Evolutionary conservation across 2,113 vertebrate genomes (phyloP).

Genomic region (Panthera leo): DNA sequence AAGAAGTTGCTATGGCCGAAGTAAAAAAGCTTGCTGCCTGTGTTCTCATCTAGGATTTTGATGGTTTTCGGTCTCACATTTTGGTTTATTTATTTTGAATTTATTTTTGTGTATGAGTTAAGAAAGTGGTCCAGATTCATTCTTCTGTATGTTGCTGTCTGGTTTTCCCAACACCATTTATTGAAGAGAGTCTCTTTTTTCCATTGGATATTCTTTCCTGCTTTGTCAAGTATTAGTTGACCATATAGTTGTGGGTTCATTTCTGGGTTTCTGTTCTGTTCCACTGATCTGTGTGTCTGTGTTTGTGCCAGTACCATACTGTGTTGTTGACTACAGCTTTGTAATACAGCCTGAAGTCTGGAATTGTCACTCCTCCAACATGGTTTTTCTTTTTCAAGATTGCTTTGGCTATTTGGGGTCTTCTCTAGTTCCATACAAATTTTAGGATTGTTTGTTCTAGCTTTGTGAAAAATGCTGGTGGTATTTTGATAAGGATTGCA

Average conservation of each 20-base stretch:
- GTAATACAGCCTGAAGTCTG: not conserved
- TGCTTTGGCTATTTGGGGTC: not conserved
- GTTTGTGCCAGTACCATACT: not conserved
- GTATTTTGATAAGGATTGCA: not conserved
- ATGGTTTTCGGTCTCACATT: not conserved
- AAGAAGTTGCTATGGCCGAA: not conserved
- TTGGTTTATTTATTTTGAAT: not conserved
- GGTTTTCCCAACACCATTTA: not conserved
- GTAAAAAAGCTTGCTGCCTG: not conserved
- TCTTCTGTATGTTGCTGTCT: not conserved
- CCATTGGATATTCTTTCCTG: not conserved
- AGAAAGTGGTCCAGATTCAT: not conserved
- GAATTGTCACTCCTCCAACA: not conserved
- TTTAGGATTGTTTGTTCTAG: not conserved
- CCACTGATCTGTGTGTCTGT: not conserved
- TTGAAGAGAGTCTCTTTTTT: not conserved
- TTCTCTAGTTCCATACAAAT: not conserved
- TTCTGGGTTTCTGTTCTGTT: not conserved
- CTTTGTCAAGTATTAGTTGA: not conserved
- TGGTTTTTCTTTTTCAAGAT: not conserved
- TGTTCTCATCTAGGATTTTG: not conserved
- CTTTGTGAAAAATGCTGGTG: not conserved
- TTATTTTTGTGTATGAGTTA: not conserved
- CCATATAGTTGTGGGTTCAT: not conserved
- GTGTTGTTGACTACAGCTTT: not conserved